Base-by-base conservation (phyloP, 1,140 invertebrate genomes). In the Drosophila lacertosa region DNA sequence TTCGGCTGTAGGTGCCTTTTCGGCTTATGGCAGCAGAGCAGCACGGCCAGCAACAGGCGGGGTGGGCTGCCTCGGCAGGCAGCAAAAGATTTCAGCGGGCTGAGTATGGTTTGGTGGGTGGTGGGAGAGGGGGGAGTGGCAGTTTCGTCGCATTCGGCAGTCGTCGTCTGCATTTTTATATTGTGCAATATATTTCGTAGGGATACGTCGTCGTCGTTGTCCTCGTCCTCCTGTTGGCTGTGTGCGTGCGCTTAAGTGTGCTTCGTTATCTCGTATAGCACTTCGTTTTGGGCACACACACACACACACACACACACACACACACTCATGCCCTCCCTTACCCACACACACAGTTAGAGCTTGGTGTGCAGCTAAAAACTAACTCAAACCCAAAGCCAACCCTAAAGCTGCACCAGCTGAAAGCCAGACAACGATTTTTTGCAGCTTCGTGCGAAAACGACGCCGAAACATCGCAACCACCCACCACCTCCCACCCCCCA, bases 171-270 rank as follows among this genome's bases (percentile, higher is more conserved):
- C 82, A 86, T 86, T 86, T 86, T 86, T 86, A 86, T 86, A 86
- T 88, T 86, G 82, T 88, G 82, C 77, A 86, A 84, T 84, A 84
- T 81, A 88, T 82, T 88, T 88, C 77, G 82, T 88, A 82, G 82
- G 77, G 77, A 88, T 63, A 71, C 62, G 53, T 53, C 51, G 51
- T 57, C 57, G 32, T 39, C 37, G 18, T 42, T 47, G 13, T 42
- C 62, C 37, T 35, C 24, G 47, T 48, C 35, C 3, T 24, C 26
- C 47, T 22, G 39, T 9, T 64, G n/a, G 33, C 15, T 55, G 77
- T 82, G 70, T 78, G 80, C 64, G 83, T 78, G 74, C 55, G 83
- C 68, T 74, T 88, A 89, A 88, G 83, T 89, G 79, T 67, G 83
- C 83, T 88, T 88, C 83, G 83, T 88, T 88, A 88, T 89, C 86